These are phyloP conservation scores for Muscicapa comitata DNA, from an alignment of 2,797 vertebrate species.

Conservation along the genomic window DNA sequence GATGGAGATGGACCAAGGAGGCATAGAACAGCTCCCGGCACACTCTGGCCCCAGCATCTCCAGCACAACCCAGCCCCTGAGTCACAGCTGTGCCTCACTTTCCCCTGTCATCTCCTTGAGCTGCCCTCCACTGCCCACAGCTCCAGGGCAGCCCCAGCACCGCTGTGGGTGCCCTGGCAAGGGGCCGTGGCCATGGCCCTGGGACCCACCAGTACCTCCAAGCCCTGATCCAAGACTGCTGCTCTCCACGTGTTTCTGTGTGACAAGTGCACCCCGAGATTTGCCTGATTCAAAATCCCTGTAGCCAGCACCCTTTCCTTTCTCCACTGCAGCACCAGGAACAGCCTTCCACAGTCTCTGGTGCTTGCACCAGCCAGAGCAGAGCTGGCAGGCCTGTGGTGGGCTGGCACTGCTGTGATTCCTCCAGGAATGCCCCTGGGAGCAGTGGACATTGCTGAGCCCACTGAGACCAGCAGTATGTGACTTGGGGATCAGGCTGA, in stretches of 20 bases:
- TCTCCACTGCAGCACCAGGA: fast-evolving
- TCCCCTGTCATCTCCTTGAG: background rate
- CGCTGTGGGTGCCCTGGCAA: background rate
- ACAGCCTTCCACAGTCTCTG: fast-evolving
- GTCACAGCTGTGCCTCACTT: background rate
- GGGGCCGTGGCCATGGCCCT: background rate
- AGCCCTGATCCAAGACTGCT: background rate
- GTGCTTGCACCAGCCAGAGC: background rate
- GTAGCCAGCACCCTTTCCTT: background rate
- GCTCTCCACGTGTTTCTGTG: fast-evolving
- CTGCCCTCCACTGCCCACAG: background rate
- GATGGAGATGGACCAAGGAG: fast-evolving
- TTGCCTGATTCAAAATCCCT: background rate
- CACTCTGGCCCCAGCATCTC: background rate
- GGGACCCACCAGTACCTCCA: fast-evolving
- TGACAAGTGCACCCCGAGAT: fast-evolving
- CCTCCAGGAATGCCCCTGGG: background rate
- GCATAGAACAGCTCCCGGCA: background rate
- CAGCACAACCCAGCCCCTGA: fast-evolving
- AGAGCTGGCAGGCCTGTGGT: background rate
- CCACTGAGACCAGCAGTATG: fast-evolving
- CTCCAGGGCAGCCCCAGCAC: background rate
- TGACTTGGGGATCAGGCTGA: fast-evolving
- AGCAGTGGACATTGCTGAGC: background rate
- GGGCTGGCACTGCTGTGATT: fast-evolving